Base-by-base conservation (phyloP, 2,113 vertebrate species). In the Rana temporaria region DNA sequence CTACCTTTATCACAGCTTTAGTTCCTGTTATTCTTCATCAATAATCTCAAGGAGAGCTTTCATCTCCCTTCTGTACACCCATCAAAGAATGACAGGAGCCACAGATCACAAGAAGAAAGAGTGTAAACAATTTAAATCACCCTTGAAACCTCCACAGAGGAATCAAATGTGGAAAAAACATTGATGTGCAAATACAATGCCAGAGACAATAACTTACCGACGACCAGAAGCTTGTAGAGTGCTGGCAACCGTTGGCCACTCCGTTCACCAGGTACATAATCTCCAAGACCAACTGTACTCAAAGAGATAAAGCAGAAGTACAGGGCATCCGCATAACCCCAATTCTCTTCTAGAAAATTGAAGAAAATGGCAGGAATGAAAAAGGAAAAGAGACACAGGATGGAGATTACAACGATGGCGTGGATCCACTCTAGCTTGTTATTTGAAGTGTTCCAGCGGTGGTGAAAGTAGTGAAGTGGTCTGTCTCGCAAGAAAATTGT, bases 231-330 rank as follows among this genome's bases (percentile, higher is more conserved):
- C 80, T 82, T 82, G 80, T 82, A 82, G 1, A 82, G 71, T 22
- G 55, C 71, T 11, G 70, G 71, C 80, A 82, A 67, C 3, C 16
- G 26, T 16, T 82, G 80, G 1, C 71, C 63, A 48, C 52, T 65
- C 32, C 59, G 53, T 15, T 82, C 80, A 24, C 80, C 80, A 8
- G 80, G 80, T 26, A 82, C 62, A 75, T 75, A 82, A 38, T 82
- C 80, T 67, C 80, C 80, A 32, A 82, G 60, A 22, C 80, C 80
- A 48, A 82, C 12, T 6, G 80, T 82, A 26, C 30, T 82, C 38
- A 82, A 30, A n/a, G 80, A 82, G 22, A 82, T 82, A 18, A 82
- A 82, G 18, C 80, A 82, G 30, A 75, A 82, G 26, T 82, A 82
- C 6, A 82, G 19, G 15, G 80, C 80, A 67, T 82, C 80, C 2